phyloP scores from a whole-genome alignment of 1,140 invertebrate genomes.

The Bombus waltoni region DNA sequence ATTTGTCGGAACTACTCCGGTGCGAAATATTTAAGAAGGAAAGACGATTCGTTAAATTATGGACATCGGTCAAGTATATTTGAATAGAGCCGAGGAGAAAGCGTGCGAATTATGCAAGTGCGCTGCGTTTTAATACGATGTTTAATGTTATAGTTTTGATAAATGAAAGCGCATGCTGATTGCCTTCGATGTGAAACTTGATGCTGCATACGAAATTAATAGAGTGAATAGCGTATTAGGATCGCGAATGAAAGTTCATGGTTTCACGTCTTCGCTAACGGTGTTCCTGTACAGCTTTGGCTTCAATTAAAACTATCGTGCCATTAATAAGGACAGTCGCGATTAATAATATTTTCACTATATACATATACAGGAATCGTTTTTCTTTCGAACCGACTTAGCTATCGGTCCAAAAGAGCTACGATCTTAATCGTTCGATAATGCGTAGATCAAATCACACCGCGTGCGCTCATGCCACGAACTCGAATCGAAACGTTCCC shows the following conservation, averaged over 20 bases:
- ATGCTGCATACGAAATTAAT: constrained; percentile 8
- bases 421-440: not conserved
- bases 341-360: not conserved
- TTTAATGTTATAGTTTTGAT: constrained; percentile 6
- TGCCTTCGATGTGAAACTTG: not conserved
- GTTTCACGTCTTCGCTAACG: not conserved
- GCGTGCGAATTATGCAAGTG: not conserved
- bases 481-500: not conserved
- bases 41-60: not conserved
- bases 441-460: not conserved
- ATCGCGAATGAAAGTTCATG: constrained; percentile 10
- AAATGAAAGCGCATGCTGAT: constrained; percentile 5
- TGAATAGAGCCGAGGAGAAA: not conserved
- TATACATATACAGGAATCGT: no score
- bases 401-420: not conserved
- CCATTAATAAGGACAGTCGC: not conserved
- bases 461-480: not conserved
- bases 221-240: not conserved
- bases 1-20: not conserved
- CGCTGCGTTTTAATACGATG: not conserved
- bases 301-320: not conserved
- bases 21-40: not conserved
- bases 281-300: not conserved
- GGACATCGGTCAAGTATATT: not conserved
- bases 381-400: not conserved